Conservation (phyloP, 2,888 invertebrate genomes). For the Geotrupes spiniger region DNA sequence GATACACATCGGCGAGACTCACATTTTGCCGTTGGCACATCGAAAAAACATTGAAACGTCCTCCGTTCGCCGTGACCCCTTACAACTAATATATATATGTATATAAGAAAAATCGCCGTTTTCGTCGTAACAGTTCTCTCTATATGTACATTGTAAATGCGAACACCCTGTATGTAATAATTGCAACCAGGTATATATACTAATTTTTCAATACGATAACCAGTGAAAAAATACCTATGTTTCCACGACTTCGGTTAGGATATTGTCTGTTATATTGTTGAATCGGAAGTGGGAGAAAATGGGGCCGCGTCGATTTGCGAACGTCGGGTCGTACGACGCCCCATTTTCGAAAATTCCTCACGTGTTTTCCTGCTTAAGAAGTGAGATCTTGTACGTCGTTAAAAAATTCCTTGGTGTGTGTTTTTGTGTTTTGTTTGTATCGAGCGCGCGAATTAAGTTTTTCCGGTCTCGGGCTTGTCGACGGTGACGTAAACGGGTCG, state of each 20-base stretch:
- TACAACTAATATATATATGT: too few relatives aligned
- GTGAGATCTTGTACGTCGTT: background rate
- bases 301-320: too few relatives aligned
- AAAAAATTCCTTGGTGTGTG: background rate
- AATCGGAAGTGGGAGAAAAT: background rate
- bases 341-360: too few relatives aligned
- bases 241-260: background rate
- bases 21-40: too few relatives aligned
- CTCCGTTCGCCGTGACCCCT: too few relatives aligned
- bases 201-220: too few relatives aligned
- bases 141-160: background rate
- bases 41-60: too few relatives aligned
- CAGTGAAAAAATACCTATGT: background rate
- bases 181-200: constrained; percentile 2
- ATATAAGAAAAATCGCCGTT: too few relatives aligned
- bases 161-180: constrained; percentile 12
- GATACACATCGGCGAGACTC: too few relatives aligned
- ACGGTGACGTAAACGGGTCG: constrained; percentile 62
- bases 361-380: background rate
- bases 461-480: constrained; percentile 38
- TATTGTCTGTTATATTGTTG: constrained; percentile 4
- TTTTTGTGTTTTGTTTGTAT: constrained; percentile 8
- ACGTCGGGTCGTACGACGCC: too few relatives aligned
- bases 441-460: background rate
- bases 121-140: too few relatives aligned